phyloP scores from a whole-genome alignment of 2,888 invertebrate species.

The Xylota sylvarum region DNA sequence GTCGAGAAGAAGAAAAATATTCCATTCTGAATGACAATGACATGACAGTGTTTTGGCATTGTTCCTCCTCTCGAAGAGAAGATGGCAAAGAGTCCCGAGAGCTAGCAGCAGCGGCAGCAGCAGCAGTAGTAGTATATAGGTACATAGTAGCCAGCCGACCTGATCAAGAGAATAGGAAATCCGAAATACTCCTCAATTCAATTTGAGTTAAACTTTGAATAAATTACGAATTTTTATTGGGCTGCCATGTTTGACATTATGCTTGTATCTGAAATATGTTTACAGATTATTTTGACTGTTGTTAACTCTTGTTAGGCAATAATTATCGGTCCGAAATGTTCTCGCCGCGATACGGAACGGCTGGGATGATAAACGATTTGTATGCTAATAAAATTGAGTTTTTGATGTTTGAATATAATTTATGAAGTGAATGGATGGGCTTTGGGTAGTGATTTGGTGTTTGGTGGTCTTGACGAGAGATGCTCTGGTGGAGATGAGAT shows the following conservation, averaged over 20 bases:
- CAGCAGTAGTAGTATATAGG: no score
- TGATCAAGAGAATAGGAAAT: constrained; percentile 36
- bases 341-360: constrained; percentile 58
- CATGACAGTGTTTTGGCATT: constrained; percentile 72
- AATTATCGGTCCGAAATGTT: constrained; percentile 68
- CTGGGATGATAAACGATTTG: constrained; percentile 76
- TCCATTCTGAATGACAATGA: constrained; percentile 61
- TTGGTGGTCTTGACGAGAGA: constrained; percentile 57
- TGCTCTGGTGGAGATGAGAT: constrained; percentile 36
- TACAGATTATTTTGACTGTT: constrained; percentile 77
- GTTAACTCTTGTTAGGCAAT: constrained; percentile 76
- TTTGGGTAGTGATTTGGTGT: constrained; percentile 3
- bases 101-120: no score
- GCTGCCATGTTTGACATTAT: constrained; percentile 71
- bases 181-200: constrained; percentile 61
- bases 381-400: constrained; percentile 77
- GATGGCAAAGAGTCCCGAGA: constrained; percentile 27
- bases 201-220: constrained; percentile 59
- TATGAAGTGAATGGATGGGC: constrained; percentile 71
- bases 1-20: constrained; percentile 28
- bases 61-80: constrained; percentile 32
- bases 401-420: constrained; percentile 77
- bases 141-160: background rate
- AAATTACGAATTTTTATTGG: constrained; percentile 71
- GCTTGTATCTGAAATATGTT: constrained; percentile 75